phyloP scores from a whole-genome alignment of 2,113 vertebrate species.

The Rhinichthys klamathensis region DNA sequence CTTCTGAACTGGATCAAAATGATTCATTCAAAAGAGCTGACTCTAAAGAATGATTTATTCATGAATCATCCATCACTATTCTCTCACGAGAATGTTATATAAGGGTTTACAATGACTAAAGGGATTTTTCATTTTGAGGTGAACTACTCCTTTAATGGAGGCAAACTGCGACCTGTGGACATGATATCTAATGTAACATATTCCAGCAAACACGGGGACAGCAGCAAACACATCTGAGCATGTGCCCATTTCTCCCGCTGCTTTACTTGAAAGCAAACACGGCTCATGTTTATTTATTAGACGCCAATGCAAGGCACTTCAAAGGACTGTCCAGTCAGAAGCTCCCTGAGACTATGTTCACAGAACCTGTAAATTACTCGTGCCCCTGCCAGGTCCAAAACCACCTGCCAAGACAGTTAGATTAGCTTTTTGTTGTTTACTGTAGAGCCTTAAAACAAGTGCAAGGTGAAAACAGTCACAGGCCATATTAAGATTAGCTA shows the following conservation, averaged over 20 bases:
- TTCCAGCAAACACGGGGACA: slow-evolving; percentile 21
- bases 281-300: slow-evolving; percentile 68
- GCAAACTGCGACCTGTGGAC: background rate
- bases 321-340: slow-evolving; percentile 62
- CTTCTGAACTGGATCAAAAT: background rate
- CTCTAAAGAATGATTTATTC: background rate
- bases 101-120: background rate
- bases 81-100: background rate
- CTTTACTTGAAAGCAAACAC: slow-evolving; percentile 54
- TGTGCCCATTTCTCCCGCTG: slow-evolving; percentile 31
- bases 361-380: slow-evolving; percentile 33
- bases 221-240: slow-evolving; percentile 18
- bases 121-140: background rate
- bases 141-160: background rate
- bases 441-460: background rate
- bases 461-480: background rate
- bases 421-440: slow-evolving; percentile 30
- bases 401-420: slow-evolving; percentile 11
- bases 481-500: background rate
- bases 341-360: background rate
- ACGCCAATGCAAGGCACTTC: slow-evolving; percentile 64
- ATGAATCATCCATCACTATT: background rate
- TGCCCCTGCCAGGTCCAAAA: slow-evolving; percentile 22
- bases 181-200: slow-evolving; percentile 30
- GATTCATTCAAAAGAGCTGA: background rate